A percentile compares a stretch with the other conserved stretches of the same genome.
These are phyloP conservation scores for Temnothorax ravouxi DNA, from an alignment of 2,888 invertebrate genomes.

Conservation along the genomic window DNA sequence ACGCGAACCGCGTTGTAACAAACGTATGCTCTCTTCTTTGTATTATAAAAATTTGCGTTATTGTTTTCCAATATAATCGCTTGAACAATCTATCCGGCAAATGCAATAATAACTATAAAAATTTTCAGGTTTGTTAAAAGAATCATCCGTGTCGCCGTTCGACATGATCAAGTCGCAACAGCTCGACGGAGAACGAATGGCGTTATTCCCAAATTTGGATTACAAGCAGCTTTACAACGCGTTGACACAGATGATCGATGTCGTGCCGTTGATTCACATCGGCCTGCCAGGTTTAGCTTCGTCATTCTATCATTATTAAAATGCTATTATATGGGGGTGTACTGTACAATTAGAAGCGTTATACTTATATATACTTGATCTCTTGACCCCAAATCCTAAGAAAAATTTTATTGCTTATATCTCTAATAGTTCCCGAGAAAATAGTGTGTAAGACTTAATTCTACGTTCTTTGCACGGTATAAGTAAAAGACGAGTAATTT, in stretches of 20 bases:
- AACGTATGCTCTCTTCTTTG: background rate
- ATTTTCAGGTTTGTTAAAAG: conserved; percentile 95
- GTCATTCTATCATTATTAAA: background rate
- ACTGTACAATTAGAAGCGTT: background rate
- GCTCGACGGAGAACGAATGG: conserved; percentile 94
- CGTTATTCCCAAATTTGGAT: conserved; percentile 98
- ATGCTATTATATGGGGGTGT: background rate
- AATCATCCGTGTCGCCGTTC: conserved; percentile 97
- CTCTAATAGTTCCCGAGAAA: background rate
- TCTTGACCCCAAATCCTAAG: background rate
- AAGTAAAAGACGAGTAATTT: background rate
- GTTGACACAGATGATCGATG: conserved; percentile 95
- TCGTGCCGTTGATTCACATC: conserved; percentile 96
- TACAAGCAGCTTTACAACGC: conserved; percentile 98
- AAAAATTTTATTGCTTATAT: background rate
- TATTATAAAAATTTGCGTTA: background rate
- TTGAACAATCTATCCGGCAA: background rate
- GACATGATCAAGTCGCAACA: conserved; percentile 96
- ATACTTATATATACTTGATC: background rate
- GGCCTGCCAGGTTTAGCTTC: conserved; percentile 91
- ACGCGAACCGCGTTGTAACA: background rate
- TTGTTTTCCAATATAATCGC: background rate
- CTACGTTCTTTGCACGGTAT: background rate
- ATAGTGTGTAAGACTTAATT: background rate
- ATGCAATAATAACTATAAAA: background rate